Conservation (phyloP, 1,140 invertebrate genomes). For the Danaus plexippus region DNA sequence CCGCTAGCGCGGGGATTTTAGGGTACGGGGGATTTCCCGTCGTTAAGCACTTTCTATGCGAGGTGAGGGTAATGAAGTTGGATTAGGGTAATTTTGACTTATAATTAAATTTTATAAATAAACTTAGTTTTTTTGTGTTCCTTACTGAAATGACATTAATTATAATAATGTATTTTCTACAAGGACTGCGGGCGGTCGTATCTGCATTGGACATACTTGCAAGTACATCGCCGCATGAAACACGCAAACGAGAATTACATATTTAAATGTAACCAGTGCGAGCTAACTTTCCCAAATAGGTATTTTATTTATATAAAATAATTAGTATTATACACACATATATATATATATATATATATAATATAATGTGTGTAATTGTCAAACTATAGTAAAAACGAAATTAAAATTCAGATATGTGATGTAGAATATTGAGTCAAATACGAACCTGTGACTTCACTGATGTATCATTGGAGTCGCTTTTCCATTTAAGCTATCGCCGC, state of each 20-base stretch:
- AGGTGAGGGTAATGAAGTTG: conserved; percentile 33
- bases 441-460: too few species aligned
- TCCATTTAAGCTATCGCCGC: too few species aligned
- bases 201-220: conserved; percentile 69
- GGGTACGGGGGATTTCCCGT: conserved; percentile 66
- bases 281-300: conserved; percentile 63
- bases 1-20: conserved; percentile 41
- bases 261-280: conserved; percentile 62
- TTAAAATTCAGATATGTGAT: too few species aligned
- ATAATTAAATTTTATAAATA: background rate
- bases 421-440: too few species aligned
- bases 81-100: background rate
- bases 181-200: conserved; percentile 66
- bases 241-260: conserved; percentile 51
- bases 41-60: conserved; percentile 70
- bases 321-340: background rate
- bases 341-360: too few species aligned
- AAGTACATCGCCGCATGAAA: conserved; percentile 66
- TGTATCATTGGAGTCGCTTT: too few species aligned
- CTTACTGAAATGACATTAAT: background rate
- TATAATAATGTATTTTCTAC: conserved; percentile 3
- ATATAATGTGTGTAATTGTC: too few species aligned
- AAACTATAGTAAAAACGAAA: background rate
- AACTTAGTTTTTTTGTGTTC: background rate
- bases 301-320: conserved; percentile 16